Conservation (phyloP, 2,888 invertebrate species). For the Agrenia bidenticulata region DNA sequence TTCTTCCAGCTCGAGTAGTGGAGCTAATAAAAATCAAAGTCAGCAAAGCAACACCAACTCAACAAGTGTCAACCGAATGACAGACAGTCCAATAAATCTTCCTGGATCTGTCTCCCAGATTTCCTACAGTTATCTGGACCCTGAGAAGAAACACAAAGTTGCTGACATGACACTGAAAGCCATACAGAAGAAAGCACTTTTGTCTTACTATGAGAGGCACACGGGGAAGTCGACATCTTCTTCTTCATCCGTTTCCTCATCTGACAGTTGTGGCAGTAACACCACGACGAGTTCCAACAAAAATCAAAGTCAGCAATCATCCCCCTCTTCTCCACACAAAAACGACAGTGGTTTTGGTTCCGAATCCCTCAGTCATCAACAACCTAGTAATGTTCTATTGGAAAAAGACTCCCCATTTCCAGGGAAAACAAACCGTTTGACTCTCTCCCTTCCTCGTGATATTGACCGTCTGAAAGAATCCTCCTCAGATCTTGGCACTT, state of each 20-base stretch:
- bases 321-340: background rate
- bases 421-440: conserved; percentile 40
- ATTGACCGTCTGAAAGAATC: conserved; percentile 25
- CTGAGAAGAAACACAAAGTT: conserved; percentile 70
- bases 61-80: background rate
- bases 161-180: conserved; percentile 72
- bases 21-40: background rate
- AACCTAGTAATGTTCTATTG: conserved; percentile 21
- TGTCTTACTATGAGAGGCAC: conserved; percentile 77
- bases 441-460: conserved; percentile 48
- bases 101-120: conserved; percentile 47
- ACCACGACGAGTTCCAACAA: background rate
- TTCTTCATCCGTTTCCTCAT: conserved; percentile 21
- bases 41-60: background rate
- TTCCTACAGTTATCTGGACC: conserved; percentile 70
- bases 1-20: background rate
- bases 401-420: conserved; percentile 48
- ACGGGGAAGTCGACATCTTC: conserved; percentile 45
- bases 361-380: background rate
- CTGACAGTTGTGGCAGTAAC: background rate
- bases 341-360: background rate
- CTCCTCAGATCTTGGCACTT: background rate
- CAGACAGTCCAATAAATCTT: background rate
- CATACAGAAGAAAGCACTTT: conserved; percentile 77
- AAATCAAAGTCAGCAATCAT: background rate